Evolutionary conservation across 2,113 vertebrate species (phyloP).

Genomic region (Indri indri): DNA sequence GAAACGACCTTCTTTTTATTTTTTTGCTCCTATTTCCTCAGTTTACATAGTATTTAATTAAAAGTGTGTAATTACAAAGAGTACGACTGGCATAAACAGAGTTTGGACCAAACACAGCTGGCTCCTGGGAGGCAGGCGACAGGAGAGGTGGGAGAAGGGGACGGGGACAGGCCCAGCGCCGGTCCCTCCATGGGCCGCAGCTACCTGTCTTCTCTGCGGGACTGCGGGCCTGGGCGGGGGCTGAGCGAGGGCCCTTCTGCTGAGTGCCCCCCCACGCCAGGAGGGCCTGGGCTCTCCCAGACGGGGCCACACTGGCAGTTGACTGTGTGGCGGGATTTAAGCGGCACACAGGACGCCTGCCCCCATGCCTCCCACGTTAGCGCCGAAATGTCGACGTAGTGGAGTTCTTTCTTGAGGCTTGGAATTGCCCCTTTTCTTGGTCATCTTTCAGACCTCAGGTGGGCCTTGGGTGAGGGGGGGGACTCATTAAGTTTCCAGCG

Average conservation of each 20-base stretch:
- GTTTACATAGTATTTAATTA: conserved; percentile 1
- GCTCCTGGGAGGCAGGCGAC: not conserved
- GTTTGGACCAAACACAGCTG: not conserved
- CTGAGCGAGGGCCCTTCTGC: not conserved
- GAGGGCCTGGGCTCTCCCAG: not conserved
- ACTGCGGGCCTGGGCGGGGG: not conserved
- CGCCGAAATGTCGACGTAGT: not conserved
- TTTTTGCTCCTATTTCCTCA: not conserved
- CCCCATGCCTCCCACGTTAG: fast-evolving
- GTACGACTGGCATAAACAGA: not conserved
- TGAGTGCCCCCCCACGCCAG: not conserved
- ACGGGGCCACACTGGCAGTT: not conserved
- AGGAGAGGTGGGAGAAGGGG: fast-evolving
- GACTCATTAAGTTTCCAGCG: not conserved
- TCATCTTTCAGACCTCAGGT: not conserved
- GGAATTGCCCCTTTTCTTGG: not conserved
- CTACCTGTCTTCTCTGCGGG: not conserved
- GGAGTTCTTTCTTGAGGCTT: not conserved
- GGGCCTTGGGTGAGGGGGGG: not conserved
- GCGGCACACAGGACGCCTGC: not conserved
- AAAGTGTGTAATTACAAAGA: not conserved
- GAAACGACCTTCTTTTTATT: not conserved
- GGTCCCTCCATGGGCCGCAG: not conserved
- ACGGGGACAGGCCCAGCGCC: not conserved
- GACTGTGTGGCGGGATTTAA: not conserved